These are phyloP conservation scores for Dicyrtoma fusca DNA, from an alignment of 2,888 invertebrate species.

Conservation along the genomic window DNA sequence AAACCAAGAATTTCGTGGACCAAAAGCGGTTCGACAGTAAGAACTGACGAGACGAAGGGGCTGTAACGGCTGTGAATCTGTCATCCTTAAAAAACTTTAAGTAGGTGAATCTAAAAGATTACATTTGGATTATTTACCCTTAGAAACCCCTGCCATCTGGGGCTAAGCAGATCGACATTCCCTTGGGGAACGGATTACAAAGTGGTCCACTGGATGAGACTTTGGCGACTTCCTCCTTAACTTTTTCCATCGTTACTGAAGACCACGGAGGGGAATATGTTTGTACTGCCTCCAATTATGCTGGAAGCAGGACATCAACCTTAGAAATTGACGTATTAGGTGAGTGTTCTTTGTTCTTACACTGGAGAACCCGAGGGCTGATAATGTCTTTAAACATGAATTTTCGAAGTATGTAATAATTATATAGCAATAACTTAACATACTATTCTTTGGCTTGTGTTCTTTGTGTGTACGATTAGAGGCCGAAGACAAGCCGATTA, in stretches of 20 bases:
- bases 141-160: not conserved
- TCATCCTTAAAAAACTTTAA: too few species aligned
- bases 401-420: too few species aligned
- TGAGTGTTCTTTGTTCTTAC: not conserved
- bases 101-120: too few species aligned
- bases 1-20: not conserved
- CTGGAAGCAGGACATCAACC: not conserved
- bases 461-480: too few species aligned
- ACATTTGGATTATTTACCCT: too few species aligned
- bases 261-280: not conserved
- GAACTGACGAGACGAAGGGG: too few species aligned
- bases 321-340: slow-evolving; percentile 15
- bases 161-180: not conserved
- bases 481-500: not conserved
- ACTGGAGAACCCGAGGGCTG: too few species aligned
- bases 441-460: too few species aligned
- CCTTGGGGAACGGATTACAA: not conserved
- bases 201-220: not conserved
- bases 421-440: too few species aligned
- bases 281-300: not conserved
- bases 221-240: not conserved
- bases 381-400: too few species aligned
- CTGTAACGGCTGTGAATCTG: too few species aligned
- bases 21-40: not conserved
- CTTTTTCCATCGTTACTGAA: not conserved